phyloP scores from a whole-genome alignment of 2,888 invertebrate genomes.

The Andrena hattorfiana region DNA sequence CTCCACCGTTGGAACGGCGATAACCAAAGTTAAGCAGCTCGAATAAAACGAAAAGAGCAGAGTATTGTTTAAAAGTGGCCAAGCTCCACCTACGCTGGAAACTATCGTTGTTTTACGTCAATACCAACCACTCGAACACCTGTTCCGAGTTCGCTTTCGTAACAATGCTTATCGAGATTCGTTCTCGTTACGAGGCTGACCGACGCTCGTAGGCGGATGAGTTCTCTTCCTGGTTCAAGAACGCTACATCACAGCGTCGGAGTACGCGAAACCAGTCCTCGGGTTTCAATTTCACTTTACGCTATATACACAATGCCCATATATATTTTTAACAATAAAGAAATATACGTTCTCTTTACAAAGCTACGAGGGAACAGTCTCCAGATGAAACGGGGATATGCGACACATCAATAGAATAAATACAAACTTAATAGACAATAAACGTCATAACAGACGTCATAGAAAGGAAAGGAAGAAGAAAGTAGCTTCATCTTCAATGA shows the following conservation, averaged over 20 bases:
- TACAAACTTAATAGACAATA: no score
- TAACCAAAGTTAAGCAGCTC: neutral
- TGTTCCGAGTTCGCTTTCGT: slow-evolving; percentile 57
- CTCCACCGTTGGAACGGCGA: no score
- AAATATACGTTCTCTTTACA: neutral
- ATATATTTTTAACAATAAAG: neutral
- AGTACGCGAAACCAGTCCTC: neutral
- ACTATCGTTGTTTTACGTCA: slow-evolving; percentile 34
- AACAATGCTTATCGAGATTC: slow-evolving; percentile 65
- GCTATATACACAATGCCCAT: neutral
- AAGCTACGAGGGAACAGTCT: neutral
- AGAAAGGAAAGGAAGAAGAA: no score
- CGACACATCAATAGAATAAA: no score
- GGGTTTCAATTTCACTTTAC: neutral
- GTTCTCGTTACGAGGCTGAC: slow-evolving; percentile 37
- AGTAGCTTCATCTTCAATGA: no score
- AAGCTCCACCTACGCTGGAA: slow-evolving; percentile 21
- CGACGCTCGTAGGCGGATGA: slow-evolving; percentile 59
- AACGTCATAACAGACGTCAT: no score
- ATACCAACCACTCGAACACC: slow-evolving; percentile 51
- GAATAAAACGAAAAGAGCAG: neutral
- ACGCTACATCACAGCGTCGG: slow-evolving; percentile 20
- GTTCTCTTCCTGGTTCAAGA: slow-evolving; percentile 60
- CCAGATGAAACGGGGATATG: neutral
- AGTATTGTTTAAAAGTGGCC: slow-evolving; percentile 6